Conservation (phyloP, 2,113 vertebrate species). For the Chauna torquata region DNA sequence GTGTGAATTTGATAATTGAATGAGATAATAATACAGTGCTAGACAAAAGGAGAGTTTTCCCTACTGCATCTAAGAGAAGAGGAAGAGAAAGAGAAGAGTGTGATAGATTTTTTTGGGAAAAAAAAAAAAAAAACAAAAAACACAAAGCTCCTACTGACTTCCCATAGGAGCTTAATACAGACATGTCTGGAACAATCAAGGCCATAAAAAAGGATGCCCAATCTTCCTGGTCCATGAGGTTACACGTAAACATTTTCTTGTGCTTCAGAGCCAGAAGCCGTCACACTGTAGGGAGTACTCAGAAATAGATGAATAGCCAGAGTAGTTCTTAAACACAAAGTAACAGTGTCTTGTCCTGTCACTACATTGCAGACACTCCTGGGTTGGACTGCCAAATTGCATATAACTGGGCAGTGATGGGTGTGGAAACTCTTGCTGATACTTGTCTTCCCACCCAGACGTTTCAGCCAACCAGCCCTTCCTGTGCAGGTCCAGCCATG, state of each 20-base stretch:
- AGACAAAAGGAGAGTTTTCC: background rate
- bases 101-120: background rate
- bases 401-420: rapidly evolving
- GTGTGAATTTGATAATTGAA: background rate
- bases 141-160: background rate
- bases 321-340: background rate
- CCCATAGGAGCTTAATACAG: background rate
- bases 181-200: background rate
- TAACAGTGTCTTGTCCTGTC: background rate
- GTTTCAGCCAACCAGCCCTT: background rate
- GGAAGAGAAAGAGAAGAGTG: background rate
- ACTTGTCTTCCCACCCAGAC: rapidly evolving
- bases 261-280: background rate
- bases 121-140: background rate
- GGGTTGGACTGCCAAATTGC: background rate
- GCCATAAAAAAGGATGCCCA: background rate
- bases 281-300: background rate
- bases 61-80: background rate
- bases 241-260: background rate
- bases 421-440: background rate
- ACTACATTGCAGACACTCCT: background rate
- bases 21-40: background rate
- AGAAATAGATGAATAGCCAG: background rate
- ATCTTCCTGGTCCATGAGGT: rapidly evolving
- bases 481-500: rapidly evolving